Base-by-base conservation (phyloP, 1,140 invertebrate species). In the Cydia amplana region DNA sequence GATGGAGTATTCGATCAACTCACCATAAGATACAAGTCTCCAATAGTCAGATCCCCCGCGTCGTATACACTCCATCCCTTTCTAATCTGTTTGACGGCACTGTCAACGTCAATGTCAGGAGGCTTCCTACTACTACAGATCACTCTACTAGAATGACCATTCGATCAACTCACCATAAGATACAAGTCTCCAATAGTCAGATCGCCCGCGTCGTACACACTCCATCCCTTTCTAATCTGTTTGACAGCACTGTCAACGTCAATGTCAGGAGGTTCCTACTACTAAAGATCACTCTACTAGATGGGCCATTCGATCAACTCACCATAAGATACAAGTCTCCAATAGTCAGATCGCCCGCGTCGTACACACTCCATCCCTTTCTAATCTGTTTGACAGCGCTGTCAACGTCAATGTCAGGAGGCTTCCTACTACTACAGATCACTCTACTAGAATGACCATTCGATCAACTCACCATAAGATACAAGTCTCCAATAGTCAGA, bases 321-420 rank as follows among this genome's bases (percentile, higher is more conserved):
- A 96, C 96, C 95, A 98, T 97, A 76, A 98, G 93, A 93, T 97
- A 98, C n/a, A 98, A 87, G 93, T 99, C 97, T 0, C 97, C 98
- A 63, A 98, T 94, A 40, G 97, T 97, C 40, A 98, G 94, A 36
- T 95, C 95, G 20, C 96, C 96, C 6, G 95, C 95, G 87, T 96
- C 96, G 12, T 95, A 93, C 1, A 94, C 83, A 65, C 95, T 97
- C 97, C 97, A 98, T 2, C 98, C 97, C 73, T 94, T 94, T 78
- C 94, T 93, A 36, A 97, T 95, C 83, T 95, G 94, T 64, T 87
- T 84, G 4, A 93, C 83, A 0, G 93, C 89, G 25, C 91, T 83
- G 18, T 94, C 93, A 74, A 90, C 82, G 74, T 93, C 91, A 16
- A 93, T 83, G n/a, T 90, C 85, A 0, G 85, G 80, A 49, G 78